These are phyloP conservation scores for Apodemus agrarius DNA, from an alignment of 2,797 vertebrate genomes.

Conservation along the genomic window DNA sequence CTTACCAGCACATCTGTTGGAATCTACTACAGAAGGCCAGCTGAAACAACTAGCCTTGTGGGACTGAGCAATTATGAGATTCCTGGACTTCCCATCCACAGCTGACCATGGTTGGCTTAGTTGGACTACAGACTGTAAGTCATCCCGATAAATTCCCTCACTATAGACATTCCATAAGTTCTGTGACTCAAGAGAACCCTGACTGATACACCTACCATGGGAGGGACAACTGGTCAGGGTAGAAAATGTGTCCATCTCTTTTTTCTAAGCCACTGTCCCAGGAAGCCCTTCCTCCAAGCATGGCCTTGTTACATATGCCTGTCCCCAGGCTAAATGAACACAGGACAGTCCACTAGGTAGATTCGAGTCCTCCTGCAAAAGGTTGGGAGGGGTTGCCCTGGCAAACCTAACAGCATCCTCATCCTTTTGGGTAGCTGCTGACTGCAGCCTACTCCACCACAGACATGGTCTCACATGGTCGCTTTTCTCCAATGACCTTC, in stretches of 20 bases:
- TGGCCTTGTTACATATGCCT: not conserved
- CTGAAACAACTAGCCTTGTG: too few relatives aligned
- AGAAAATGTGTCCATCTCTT: not conserved
- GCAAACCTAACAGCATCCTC: not conserved
- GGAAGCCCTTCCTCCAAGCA: not conserved
- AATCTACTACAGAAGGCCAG: too few relatives aligned
- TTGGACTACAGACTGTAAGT: too few relatives aligned
- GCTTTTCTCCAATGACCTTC: not conserved
- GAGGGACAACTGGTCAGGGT: fast-evolving
- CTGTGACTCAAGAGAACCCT: too few relatives aligned
- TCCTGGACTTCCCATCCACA: too few relatives aligned
- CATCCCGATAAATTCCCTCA: too few relatives aligned
- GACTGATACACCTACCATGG: not conserved
- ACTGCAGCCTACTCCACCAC: not conserved
- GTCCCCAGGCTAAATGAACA: not conserved
- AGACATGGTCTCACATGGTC: not conserved
- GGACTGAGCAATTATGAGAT: too few relatives aligned
- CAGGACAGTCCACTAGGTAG: not conserved
- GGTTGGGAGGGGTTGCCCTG: not conserved
- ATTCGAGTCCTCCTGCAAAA: not conserved
- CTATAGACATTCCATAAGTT: too few relatives aligned
- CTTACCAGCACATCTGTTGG: too few relatives aligned
- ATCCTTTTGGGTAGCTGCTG: not conserved
- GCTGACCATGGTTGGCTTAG: too few relatives aligned
- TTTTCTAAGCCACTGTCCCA: not conserved